These are phyloP conservation scores for Tinea pellionella DNA, from an alignment of 2,888 invertebrate genomes.

Conservation along the genomic window DNA sequence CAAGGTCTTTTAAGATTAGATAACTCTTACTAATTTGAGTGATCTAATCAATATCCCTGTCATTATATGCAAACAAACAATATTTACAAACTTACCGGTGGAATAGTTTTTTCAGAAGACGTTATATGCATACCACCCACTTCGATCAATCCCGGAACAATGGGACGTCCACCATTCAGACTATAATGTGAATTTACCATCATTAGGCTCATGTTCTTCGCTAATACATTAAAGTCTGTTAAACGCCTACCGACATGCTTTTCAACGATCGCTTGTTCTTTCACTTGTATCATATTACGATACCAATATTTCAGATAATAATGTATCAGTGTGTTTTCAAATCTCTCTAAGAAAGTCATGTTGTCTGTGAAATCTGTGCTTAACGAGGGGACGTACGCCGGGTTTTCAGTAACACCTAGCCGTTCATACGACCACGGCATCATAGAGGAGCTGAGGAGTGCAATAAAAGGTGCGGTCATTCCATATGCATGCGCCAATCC, in stretches of 20 bases:
- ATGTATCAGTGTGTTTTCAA: conserved; percentile 42
- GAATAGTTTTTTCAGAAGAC: conserved; percentile 43
- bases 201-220: conserved; percentile 61
- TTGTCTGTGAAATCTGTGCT: conserved; percentile 53
- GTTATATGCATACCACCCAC: conserved; percentile 73
- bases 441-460: conserved; percentile 63
- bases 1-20: neutral
- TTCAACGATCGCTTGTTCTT: conserved; percentile 47
- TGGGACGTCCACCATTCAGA: conserved; percentile 67
- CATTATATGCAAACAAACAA: neutral
- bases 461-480: conserved; percentile 65
- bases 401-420: conserved; percentile 57
- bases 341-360: conserved; percentile 62
- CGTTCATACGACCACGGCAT: conserved; percentile 68
- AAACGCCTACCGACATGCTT: conserved; percentile 54
- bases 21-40: neutral
- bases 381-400: conserved; percentile 64
- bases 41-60: neutral
- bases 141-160: conserved; percentile 70
- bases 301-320: conserved; percentile 41
- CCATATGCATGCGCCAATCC: conserved; percentile 68
- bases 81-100: conserved; percentile 35
- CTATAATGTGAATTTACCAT: conserved; percentile 73
- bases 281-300: conserved; percentile 35
- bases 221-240: conserved; percentile 61